Conservation (phyloP, 2,888 invertebrate genomes). For the Lathronympha strigana region DNA sequence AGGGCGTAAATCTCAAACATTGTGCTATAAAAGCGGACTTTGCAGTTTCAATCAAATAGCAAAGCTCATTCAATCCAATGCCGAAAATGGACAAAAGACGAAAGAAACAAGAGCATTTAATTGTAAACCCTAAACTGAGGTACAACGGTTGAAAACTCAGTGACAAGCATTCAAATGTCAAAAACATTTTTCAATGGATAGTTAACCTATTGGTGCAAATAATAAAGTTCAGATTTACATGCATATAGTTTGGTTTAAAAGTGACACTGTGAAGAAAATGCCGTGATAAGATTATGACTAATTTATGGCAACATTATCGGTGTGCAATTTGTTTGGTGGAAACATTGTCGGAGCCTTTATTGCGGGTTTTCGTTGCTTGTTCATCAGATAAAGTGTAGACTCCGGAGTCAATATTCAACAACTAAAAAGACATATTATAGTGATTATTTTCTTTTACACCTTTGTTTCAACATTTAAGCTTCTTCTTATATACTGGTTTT, state of each 20-base stretch:
- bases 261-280: conserved; percentile 7
- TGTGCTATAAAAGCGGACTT: neutral
- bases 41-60: neutral
- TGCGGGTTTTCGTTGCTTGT: conserved; percentile 15
- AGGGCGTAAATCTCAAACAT: neutral
- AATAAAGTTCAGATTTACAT: conserved; percentile 9
- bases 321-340: conserved; percentile 34
- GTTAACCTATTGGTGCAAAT: neutral
- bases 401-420: no score
- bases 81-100: conserved; percentile 12
- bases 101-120: neutral
- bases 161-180: neutral
- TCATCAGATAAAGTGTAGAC: conserved; percentile 9
- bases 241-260: neutral
- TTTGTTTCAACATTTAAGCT: no score
- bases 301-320: conserved; percentile 37
- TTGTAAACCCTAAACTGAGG: conserved; percentile 5
- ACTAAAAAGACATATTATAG: no score
- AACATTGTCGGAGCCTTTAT: conserved; percentile 14
- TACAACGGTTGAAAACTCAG: neutral
- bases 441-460: no score
- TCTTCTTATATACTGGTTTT: no score
- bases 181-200: neutral
- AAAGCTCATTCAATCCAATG: conserved; percentile 13
- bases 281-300: conserved; percentile 34